Percentiles rank a stretch among this genome's conserved stretches.
phyloP scores from a whole-genome alignment of 2,797 vertebrate genomes.

The Crenuchus spilurus region DNA sequence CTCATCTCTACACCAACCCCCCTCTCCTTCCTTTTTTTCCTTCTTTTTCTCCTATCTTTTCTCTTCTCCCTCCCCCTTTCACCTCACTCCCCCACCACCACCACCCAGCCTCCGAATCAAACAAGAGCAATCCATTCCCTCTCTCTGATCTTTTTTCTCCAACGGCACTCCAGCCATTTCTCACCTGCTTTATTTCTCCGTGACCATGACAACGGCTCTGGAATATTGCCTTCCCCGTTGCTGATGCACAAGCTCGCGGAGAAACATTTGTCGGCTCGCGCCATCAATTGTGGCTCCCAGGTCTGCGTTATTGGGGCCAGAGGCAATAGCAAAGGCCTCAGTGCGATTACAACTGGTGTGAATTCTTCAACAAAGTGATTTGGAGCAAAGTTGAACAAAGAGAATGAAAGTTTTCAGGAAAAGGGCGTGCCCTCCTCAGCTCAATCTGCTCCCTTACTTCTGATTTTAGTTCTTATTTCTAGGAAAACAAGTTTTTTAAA shows the following conservation, averaged over 20 bases:
- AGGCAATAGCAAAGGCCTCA: slow-evolving; percentile 52
- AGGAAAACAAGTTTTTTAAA: not conserved
- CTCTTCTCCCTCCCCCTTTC: slow-evolving; percentile 31
- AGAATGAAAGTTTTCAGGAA: slow-evolving; percentile 31
- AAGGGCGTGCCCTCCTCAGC: not conserved
- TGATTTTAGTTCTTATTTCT: slow-evolving; percentile 10
- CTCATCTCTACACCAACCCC: slow-evolving; percentile 69
- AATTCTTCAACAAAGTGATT: slow-evolving; percentile 33
- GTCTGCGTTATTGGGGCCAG: slow-evolving; percentile 38
- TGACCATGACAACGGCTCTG: slow-evolving; percentile 66
- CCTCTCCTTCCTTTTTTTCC: not conserved
- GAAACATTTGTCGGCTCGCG: slow-evolving; percentile 54
- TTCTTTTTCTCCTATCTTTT: slow-evolving; percentile 27
- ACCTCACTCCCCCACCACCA: slow-evolving; percentile 15
- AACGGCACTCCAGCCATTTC: slow-evolving; percentile 55
- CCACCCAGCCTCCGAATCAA: slow-evolving; percentile 42
- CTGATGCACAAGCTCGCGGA: slow-evolving; percentile 52
- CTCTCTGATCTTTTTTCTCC: slow-evolving; percentile 32
- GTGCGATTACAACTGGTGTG: slow-evolving; percentile 37
- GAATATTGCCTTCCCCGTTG: slow-evolving; percentile 60
- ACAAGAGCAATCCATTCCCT: slow-evolving; percentile 31
- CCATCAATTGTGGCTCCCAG: slow-evolving; percentile 59
- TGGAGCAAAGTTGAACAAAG: slow-evolving; percentile 49
- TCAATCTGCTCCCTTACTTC: not conserved
- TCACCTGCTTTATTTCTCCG: slow-evolving; percentile 62